Evolutionary conservation across 2,797 vertebrate genomes (phyloP), one percentile per base, ranked within the genome.

Genomic region (Intellagama lesueurii): DNA sequence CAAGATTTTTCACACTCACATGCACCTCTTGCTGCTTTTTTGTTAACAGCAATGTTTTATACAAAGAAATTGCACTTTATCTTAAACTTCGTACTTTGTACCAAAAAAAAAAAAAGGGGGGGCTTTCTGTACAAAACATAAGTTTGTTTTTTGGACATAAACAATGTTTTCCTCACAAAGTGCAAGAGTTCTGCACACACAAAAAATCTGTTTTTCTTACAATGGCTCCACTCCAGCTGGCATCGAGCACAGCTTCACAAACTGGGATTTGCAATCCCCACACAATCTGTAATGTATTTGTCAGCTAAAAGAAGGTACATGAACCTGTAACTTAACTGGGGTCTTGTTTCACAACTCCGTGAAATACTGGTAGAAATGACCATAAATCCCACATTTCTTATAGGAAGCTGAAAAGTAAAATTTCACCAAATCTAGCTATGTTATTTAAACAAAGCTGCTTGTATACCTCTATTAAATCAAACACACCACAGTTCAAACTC

Each of bases 251-350:
- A 32, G 32, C 32, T 22, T 83, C 68, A 70, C 44, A 35, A 19
- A 19, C 30, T 24, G 28, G 30, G 47, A 7, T 72, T 84, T 40
- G 79, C 9, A 0, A 14, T 75, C 87, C 19, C n/a, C 88, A 76
- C 3, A 80, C 30, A 44, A 6, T 76, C 87, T 83, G 52, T 32
- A 64, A 91, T 44, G 30, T 52, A 22, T 49, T 52, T 6, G 28
- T 0, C 56, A 32, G 4, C 49, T 88, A 35, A 91, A 92, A 92
- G 66, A 5, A 22, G 87, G 85, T 86, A 79, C 35, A 0, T 90
- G 87, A 87, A 8, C 16, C 5, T 32, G 87, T 52, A 35, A 56
- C 3, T 72, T 70, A 49, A 19, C 30, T 73, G 2, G 2, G 12
- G 1, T 16, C 12, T 8, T 66, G 14, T 35, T 52, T 90, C 72